A percentile compares a stretch with the other conserved stretches of the same genome.
phyloP scores from a whole-genome alignment of 2,797 vertebrate genomes.

The Chromobotia macracanthus region DNA sequence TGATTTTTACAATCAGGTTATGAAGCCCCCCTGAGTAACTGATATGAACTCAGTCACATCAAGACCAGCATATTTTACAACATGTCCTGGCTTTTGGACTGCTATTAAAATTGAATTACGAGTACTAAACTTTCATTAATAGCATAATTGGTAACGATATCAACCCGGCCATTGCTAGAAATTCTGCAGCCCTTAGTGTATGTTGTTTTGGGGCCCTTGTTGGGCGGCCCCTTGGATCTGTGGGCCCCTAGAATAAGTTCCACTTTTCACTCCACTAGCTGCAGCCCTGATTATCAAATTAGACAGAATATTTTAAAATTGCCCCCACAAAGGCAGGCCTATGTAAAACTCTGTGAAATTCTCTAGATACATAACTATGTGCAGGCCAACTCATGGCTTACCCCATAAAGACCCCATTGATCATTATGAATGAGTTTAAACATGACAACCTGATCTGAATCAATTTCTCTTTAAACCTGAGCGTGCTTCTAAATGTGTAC shows the following conservation, averaged over 20 bases:
- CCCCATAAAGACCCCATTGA: neutral
- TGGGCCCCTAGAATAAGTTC: no score
- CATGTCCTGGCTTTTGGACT: neutral
- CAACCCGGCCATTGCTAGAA: no score
- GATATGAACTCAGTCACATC: neutral
- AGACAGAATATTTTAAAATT: no score
- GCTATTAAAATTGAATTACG: no score
- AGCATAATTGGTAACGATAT: no score
- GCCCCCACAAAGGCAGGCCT: neutral
- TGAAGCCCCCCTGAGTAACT: slow-evolving; percentile 11
- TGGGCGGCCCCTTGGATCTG: no score
- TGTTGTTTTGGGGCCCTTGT: no score
- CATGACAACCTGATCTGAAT: slow-evolving; percentile 8
- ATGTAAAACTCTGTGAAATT: neutral
- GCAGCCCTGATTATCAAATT: no score
- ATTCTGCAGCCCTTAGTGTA: no score
- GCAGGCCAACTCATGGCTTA: slow-evolving; percentile 4
- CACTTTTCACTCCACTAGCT: no score
- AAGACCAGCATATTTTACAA: no score
- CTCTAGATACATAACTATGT: neutral
- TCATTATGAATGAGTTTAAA: neutral
- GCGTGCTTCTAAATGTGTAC: slow-evolving; percentile 20
- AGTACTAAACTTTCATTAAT: no score
- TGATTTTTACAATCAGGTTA: slow-evolving; percentile 51
- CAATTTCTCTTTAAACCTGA: slow-evolving; percentile 20